These are phyloP conservation scores for Meloidogyne floridensis DNA, from an alignment of 1,140 invertebrate species.

Conservation along the genomic window DNA sequence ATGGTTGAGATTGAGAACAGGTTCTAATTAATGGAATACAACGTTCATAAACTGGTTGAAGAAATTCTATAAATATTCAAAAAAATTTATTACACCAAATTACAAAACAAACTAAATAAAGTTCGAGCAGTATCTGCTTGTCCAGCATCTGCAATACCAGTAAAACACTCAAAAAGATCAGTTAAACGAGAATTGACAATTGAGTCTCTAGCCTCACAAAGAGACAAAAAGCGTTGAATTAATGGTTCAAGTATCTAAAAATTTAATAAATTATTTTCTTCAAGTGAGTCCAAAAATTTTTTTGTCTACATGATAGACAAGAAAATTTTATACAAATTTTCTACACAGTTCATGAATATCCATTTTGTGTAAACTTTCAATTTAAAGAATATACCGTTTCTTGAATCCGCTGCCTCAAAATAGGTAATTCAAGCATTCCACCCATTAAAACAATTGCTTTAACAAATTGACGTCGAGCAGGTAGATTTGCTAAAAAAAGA, in stretches of 20 bases:
- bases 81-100: neutral
- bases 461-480: slow-evolving; percentile 29
- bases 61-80: slow-evolving; percentile 26
- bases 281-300: neutral
- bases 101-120: slow-evolving; percentile 14
- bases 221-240: slow-evolving; percentile 8
- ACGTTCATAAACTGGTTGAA: slow-evolving; percentile 32
- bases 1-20: slow-evolving; percentile 28
- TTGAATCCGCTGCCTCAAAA: slow-evolving; percentile 24
- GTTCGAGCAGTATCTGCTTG: slow-evolving; percentile 31
- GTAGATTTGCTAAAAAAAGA: slow-evolving; percentile 34
- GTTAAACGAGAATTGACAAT: slow-evolving; percentile 24
- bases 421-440: slow-evolving; percentile 16
- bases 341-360: too few species aligned
- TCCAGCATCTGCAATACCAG: slow-evolving; percentile 34
- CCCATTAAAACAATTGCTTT: slow-evolving; percentile 34
- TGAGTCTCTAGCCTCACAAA: neutral
- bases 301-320: too few species aligned
- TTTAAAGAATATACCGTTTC: slow-evolving; percentile 23
- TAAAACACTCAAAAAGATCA: slow-evolving; percentile 37
- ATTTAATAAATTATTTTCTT: neutral
- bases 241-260: slow-evolving; percentile 38
- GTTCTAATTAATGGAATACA: slow-evolving; percentile 30
- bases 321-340: too few species aligned
- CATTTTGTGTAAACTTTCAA: neutral